Evolutionary conservation across 2,888 invertebrate species (phyloP), one percentile per base, ranked within the genome.

Genomic region (Hermodice carunculata): DNA sequence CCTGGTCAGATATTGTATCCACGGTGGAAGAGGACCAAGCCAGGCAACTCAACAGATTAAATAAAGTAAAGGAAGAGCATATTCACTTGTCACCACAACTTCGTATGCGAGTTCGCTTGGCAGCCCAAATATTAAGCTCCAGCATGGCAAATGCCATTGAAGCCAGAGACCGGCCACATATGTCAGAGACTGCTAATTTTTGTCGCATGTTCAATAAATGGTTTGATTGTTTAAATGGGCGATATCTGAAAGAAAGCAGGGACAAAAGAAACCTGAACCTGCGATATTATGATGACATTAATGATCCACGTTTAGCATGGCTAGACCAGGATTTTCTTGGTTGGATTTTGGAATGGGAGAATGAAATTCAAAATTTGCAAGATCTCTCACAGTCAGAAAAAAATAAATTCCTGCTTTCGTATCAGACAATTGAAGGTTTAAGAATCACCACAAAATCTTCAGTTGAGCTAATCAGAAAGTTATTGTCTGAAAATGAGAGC

Each of bases 171-270:
- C 5, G 5, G n/a, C 32, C 34, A 22, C 34, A 53, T n/a, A 22
- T 34, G 6, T 34, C 5, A 6, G 34, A 22, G 5, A 53, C 53
- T 34, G 53, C 53, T 11, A 6, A 31, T 14, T 34, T 53, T 31
- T 53, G 53, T 53, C 5, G 8, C 8, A 53, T 53, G 6, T 22
- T 53, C 17, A 26, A 53, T 26, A 31, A 22, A 28, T 53, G 53
- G 53, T 53, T 53, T 53, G 53, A 53, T 22, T 53, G 53, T 34
- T 28, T 53, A 8, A 53, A 53, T 53, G 53, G 53, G 32, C 6
- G 53, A 34, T 53, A 32, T 53, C 11, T 34, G 8, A 11, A n/a
- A n/a, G 22, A 53, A 34, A 19, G 4, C 28, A 31, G 6, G 8
- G 8, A 11, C 19, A 53, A n/a, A 32, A 53, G 37, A 22, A 53